Percentiles rank a stretch among this genome's conserved stretches.
Conservation (phyloP, 2,113 vertebrate species). For the Amphiprion percula region DNA sequence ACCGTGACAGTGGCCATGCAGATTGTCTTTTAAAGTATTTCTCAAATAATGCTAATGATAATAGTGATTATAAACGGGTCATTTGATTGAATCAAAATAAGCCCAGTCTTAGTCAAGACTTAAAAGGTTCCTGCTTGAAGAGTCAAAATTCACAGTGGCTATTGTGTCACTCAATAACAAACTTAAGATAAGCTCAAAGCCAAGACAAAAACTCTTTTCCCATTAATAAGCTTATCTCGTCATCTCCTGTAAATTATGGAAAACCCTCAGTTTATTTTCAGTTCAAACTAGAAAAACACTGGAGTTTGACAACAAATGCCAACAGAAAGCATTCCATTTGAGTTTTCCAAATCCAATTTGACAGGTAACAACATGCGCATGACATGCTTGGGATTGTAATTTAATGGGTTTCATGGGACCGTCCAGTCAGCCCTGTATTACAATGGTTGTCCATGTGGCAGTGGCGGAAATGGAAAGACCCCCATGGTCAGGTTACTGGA, state of each 20-base stretch:
- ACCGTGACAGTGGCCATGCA: not conserved
- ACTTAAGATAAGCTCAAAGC: conserved; percentile 33
- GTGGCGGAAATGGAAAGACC: conserved; percentile 13
- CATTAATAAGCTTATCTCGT: conserved; percentile 39
- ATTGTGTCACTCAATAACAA: conserved; percentile 17
- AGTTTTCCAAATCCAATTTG: conserved; percentile 71
- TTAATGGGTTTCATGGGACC: conserved; percentile 76
- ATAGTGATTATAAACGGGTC: not conserved
- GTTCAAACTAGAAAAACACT: conserved; percentile 36
- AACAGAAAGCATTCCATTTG: conserved; percentile 55
- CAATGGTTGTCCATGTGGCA: conserved; percentile 35
- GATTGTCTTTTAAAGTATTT: not conserved
- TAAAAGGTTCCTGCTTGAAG: conserved; percentile 1
- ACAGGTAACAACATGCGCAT: conserved; percentile 70
- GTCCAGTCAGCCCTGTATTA: conserved; percentile 19
- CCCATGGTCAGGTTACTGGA: not conserved
- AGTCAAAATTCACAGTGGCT: conserved; percentile 19
- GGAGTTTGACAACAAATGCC: conserved; percentile 10
- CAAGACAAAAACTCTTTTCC: conserved; percentile 23
- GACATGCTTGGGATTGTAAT: conserved; percentile 59
- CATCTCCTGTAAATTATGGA: conserved; percentile 25
- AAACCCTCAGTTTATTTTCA: conserved; percentile 29
- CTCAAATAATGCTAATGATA: conserved; percentile 5
- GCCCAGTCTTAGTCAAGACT: not conserved
- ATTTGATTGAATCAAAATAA: conserved; percentile 4